A percentile compares a stretch with the other conserved stretches of the same genome.
Evolutionary conservation across 1,140 invertebrate species (phyloP).

Genomic region (Lepidurus couesii): DNA sequence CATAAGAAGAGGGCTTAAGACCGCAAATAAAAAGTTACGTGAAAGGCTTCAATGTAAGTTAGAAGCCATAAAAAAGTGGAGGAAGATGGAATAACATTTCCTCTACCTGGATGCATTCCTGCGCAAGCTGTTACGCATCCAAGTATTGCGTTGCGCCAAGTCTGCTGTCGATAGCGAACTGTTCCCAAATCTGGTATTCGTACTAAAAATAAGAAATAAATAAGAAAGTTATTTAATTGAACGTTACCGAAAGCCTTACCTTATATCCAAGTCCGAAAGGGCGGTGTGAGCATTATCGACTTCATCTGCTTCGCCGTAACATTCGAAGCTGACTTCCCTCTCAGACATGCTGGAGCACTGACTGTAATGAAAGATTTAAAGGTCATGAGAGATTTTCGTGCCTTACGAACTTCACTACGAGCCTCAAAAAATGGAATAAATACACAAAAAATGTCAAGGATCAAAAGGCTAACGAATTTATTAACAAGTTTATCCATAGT

Average conservation of each 20-base stretch:
- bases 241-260: slow-evolving; percentile 23
- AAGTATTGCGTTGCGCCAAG: slow-evolving; percentile 51
- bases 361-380: slow-evolving; percentile 35
- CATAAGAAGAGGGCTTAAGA: background rate
- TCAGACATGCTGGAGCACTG: slow-evolving; percentile 58
- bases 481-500: background rate
- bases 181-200: slow-evolving; percentile 26
- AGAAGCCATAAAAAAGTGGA: background rate
- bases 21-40: background rate
- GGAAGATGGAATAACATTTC: background rate
- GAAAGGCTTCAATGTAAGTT: background rate
- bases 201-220: slow-evolving; percentile 35
- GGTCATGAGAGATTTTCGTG: background rate
- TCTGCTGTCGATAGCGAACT: slow-evolving; percentile 25
- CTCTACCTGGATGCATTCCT: slow-evolving; percentile 63
- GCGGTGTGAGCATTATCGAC: slow-evolving; percentile 51
- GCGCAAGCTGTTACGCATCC: slow-evolving; percentile 66
- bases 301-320: slow-evolving; percentile 53
- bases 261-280: slow-evolving; percentile 32
- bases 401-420: background rate
- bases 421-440: background rate
- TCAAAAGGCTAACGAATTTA: background rate
- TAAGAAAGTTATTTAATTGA: slow-evolving; percentile 34
- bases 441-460: too few species aligned
- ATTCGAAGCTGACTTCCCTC: slow-evolving; percentile 58